Base-by-base conservation (phyloP, 1,140 invertebrate genomes). In the Pseudomyrmex gracilis region DNA sequence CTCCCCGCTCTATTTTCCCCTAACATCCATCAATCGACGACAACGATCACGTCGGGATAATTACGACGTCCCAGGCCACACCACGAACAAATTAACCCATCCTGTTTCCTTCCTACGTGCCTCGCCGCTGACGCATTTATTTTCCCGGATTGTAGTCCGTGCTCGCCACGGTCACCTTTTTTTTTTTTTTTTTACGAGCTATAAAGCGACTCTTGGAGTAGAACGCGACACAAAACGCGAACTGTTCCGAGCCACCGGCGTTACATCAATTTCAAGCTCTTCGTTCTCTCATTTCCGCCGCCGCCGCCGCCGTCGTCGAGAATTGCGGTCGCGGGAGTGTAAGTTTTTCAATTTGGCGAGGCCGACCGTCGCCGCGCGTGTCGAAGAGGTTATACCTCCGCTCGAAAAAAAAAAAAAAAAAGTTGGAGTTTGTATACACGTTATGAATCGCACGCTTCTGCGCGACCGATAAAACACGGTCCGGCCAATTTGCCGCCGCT, bases 311-410 rank as follows among this genome's bases (percentile, higher is more conserved):
- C 22, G 57, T n/a, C 66, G 15, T 80, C 53, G 53, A 70, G 47
- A 80, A 34, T 34, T 43, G 66, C 43, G 43, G 12, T 43, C 20
- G 53, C 76, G 5, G 60, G 70, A 71, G 66, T 24, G 66, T 80
- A 80, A 80, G 70, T 80, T 71, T 80, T 80, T 80, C 76, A 80
- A 80, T 80, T 80, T 80, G 34, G 76, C 43, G 53, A 57, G 64
- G 12, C 20, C 53, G 43, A 55, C 15, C 53, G 2, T 15, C 64
- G 43, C 15, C 12, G 22, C 20, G 20, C 20, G 17, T 55, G 47
- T 77, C 49, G n/a, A 67, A 55, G 63, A 34, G 34, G 13, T 34
- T 34, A 34, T 34, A 34, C 34, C 22, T 4, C 17, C 43, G 58
- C 13, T 4, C 9, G 12, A 55, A 45, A 34, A 34, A 34, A 34